Evolutionary conservation across 2,888 invertebrate genomes (phyloP).

Genomic region (Xanthia icteritia): DNA sequence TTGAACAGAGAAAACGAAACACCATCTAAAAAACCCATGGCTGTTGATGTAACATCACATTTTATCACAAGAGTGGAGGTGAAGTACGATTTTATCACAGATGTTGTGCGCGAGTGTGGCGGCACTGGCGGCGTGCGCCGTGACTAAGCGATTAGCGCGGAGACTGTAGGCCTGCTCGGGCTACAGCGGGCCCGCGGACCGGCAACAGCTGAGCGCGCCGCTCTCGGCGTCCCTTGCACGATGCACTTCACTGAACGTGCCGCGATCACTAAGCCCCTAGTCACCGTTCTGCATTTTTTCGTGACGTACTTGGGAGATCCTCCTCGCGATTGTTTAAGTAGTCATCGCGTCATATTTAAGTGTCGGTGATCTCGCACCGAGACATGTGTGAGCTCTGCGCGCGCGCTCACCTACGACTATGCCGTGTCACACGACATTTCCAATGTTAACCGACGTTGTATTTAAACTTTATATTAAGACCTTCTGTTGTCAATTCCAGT

Average conservation of each 20-base stretch:
- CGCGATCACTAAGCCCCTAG: slow-evolving; percentile 52
- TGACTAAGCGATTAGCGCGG: slow-evolving; percentile 82
- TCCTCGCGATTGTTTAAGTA: slow-evolving; percentile 41
- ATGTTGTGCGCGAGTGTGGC: slow-evolving; percentile 76
- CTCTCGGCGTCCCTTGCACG: slow-evolving; percentile 66
- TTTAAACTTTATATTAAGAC: slow-evolving; percentile 55
- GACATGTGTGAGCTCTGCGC: slow-evolving; percentile 60
- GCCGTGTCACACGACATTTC: slow-evolving; percentile 47
- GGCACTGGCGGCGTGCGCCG: slow-evolving; percentile 75
- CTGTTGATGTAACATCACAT: slow-evolving; percentile 74
- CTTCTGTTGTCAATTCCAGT: slow-evolving; percentile 47
- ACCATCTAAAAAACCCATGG: slow-evolving; percentile 82
- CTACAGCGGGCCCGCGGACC: slow-evolving; percentile 60
- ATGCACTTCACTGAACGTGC: slow-evolving; percentile 74
- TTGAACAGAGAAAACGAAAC: slow-evolving; percentile 85
- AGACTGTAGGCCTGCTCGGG: slow-evolving; percentile 62
- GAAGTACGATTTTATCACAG: slow-evolving; percentile 74
- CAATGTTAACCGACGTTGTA: slow-evolving; percentile 61
- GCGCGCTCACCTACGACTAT: slow-evolving; percentile 63
- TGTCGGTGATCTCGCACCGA: slow-evolving; percentile 42
- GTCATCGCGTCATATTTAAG: slow-evolving; percentile 49
- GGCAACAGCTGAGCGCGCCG: slow-evolving; percentile 62
- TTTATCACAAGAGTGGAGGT: slow-evolving; percentile 73
- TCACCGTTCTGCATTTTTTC: slow-evolving; percentile 51
- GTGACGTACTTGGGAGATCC: slow-evolving; percentile 52